These are phyloP conservation scores for Stenodera caucasica DNA, from an alignment of 2,888 invertebrate species.

Conservation along the genomic window DNA sequence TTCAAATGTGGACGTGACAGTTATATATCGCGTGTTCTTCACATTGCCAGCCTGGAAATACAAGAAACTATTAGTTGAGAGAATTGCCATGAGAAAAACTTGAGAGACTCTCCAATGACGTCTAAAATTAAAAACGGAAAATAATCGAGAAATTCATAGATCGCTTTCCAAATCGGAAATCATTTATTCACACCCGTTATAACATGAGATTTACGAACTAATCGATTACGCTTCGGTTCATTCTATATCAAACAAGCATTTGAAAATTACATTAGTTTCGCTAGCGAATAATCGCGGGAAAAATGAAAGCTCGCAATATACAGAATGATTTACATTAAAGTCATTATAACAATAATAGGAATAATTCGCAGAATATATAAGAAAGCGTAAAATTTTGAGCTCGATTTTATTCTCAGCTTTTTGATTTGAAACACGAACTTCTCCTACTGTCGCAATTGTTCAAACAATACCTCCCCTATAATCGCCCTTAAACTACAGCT, in stretches of 20 bases:
- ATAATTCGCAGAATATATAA: too few relatives aligned
- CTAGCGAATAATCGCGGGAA: not conserved
- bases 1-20: slow-evolving; percentile 83
- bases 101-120: not conserved
- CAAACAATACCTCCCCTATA: too few relatives aligned
- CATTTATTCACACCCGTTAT: not conserved
- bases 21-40: slow-evolving; percentile 84
- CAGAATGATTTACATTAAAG: too few relatives aligned
- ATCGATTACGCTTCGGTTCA: not conserved
- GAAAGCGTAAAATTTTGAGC: too few relatives aligned
- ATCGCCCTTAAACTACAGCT: too few relatives aligned
- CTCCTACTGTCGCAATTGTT: too few relatives aligned
- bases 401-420: too few relatives aligned
- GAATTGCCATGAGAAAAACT: not conserved
- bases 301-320: not conserved
- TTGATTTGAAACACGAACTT: too few relatives aligned
- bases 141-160: too few relatives aligned
- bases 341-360: too few relatives aligned
- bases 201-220: not conserved
- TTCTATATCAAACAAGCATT: not conserved
- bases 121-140: not conserved
- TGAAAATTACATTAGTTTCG: not conserved
- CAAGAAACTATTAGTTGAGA: not conserved
- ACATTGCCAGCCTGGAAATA: slow-evolving; percentile 76
- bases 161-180: not conserved